A percentile compares a stretch with the other conserved stretches of the same genome.
Evolutionary conservation across 1,140 invertebrate genomes (phyloP).

Genomic region (Philotrypesis tridentata): DNA sequence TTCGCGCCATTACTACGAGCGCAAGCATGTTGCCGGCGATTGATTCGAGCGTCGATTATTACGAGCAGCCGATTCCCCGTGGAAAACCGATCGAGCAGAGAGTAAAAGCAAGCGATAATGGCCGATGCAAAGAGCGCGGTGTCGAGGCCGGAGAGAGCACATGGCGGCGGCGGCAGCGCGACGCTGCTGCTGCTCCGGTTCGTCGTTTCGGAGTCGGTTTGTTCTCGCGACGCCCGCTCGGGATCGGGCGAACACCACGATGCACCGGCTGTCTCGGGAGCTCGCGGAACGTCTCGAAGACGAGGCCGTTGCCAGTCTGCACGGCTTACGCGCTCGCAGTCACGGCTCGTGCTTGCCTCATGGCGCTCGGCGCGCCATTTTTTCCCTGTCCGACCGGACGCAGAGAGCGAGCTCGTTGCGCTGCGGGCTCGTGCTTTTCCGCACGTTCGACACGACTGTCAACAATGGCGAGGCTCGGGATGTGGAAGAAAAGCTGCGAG

Average conservation of each 20-base stretch:
- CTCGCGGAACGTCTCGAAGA: neutral
- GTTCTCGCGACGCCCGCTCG: neutral
- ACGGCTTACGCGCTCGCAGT: conserved; percentile 24
- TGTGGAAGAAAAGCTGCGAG: no score
- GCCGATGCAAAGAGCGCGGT: neutral
- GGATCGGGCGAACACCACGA: no score
- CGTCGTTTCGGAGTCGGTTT: neutral
- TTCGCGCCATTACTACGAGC: neutral
- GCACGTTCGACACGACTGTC: neutral
- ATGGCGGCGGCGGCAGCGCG: conserved; percentile 30
- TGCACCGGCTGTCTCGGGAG: no score
- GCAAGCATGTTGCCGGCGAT: neutral
- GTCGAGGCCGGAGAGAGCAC: conserved; percentile 30
- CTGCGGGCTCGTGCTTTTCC: neutral
- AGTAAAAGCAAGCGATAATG: neutral
- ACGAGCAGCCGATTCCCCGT: neutral
- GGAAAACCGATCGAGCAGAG: neutral
- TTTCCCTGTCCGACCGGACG: neutral
- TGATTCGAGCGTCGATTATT: neutral
- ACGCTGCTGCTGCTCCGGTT: neutral
- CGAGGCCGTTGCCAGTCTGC: neutral
- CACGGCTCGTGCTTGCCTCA: conserved; percentile 6
- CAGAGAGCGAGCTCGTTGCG: neutral
- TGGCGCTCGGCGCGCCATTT: conserved; percentile 47
- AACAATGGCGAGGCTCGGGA: neutral